These are phyloP conservation scores for Machaerirhynchus nigripectus DNA, from an alignment of 2,113 vertebrate species.

Conservation along the genomic window DNA sequence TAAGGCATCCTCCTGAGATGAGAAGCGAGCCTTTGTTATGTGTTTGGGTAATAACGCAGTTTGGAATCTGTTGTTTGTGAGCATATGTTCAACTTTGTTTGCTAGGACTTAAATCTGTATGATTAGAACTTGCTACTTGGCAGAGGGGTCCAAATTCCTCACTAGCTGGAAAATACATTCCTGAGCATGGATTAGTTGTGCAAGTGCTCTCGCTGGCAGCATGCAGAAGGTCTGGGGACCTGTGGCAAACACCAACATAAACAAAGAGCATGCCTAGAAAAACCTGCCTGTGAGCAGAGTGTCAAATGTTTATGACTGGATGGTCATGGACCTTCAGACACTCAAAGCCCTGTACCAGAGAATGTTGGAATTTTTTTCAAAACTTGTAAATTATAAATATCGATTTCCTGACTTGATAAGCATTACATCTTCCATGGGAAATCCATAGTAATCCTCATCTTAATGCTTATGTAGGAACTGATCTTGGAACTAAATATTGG, in stretches of 20 bases:
- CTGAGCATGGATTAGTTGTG: not conserved
- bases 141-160: not conserved
- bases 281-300: not conserved
- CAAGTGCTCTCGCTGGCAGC: not conserved
- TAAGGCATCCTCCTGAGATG: not conserved
- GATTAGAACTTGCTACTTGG: not conserved
- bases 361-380: not conserved
- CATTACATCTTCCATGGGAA: not conserved
- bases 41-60: not conserved
- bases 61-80: not conserved
- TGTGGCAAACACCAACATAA: not conserved
- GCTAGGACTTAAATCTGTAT: not conserved
- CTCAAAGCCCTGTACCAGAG: not conserved
- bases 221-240: not conserved
- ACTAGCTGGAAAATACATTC: not conserved
- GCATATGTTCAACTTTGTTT: not conserved
- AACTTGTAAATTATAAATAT: not conserved
- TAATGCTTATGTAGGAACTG: not conserved
- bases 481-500: not conserved
- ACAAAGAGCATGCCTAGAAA: not conserved
- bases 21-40: not conserved
- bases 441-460: not conserved
- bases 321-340: not conserved
- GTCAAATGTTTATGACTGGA: not conserved
- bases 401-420: slow-evolving; percentile 10